A percentile compares a stretch with the other conserved stretches of the same genome.
Conservation (phyloP, 2,888 invertebrate species). For the Phania funesta region DNA sequence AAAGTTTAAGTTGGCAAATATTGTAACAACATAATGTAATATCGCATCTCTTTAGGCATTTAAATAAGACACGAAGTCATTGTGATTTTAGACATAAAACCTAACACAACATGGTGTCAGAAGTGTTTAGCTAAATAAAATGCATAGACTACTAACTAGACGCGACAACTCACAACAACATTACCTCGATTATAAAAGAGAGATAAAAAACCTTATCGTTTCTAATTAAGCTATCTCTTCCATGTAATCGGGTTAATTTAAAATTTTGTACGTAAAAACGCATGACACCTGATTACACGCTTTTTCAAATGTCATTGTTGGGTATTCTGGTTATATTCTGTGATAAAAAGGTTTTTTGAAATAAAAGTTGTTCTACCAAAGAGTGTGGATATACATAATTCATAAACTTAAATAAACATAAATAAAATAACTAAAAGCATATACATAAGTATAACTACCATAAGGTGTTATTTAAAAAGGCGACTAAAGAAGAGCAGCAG, state of each 20-base stretch:
- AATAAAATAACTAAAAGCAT: neutral
- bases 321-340: too few species aligned
- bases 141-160: too few species aligned
- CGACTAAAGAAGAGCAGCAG: neutral
- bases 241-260: too few species aligned
- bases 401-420: neutral
- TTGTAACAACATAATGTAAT: neutral
- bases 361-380: neutral
- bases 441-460: neutral
- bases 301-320: too few species aligned
- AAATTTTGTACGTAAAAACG: too few species aligned
- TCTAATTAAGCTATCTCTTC: too few species aligned
- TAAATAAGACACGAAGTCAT: neutral
- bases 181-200: too few species aligned
- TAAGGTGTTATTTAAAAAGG: neutral
- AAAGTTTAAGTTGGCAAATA: neutral
- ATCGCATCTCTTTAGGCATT: neutral
- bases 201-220: too few species aligned
- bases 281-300: too few species aligned
- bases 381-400: too few species aligned
- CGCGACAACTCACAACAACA: too few species aligned
- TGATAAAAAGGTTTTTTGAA: neutral
- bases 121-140: neutral
- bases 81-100: neutral
- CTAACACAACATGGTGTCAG: conserved; percentile 8